Base-by-base conservation (phyloP, 2,113 vertebrate genomes). In the Danionella cerebrum region DNA sequence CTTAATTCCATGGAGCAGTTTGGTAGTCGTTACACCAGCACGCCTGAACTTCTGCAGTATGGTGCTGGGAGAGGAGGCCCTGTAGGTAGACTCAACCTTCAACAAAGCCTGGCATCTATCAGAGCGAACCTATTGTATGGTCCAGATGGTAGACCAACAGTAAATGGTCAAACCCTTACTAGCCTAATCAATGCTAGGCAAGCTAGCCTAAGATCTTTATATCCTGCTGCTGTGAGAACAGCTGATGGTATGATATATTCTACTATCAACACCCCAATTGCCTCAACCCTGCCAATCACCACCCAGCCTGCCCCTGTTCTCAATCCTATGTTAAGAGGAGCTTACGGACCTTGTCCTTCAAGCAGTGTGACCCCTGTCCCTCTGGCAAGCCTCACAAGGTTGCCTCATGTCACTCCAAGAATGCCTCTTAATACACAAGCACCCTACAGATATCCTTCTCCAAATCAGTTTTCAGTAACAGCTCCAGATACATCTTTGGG, bases 201-300 rank as follows among this genome's bases (percentile, higher is more conserved):
- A 76, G 87, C 90, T 5, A 44, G 90, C 21, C 70, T 96, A 78
- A 86, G 92, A 27, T 93, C 94, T 69, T 83, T 95, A 76, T 91
- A 94, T 76, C 93, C 95, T 33, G 89, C 92, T 76, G 85, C 90
- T 0, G 90, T 97, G 64, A 91, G 95, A n/a, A 94, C 94, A 0
- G 90, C 94, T 0, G 95, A 98, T 1, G 96, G 96, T 69, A 98
- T 98, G 95, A 97, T 97, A 84, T 99, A 99, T 77, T 99, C 96
- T 7, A 99, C 96, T 21, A 99, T 99, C 72, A 99, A 96, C 59
- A 94, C 94, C 3, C 96, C 96, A 3, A 99, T 99, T 2, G 95
- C 95, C 29, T 98, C 96, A 57, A 99, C 96, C 0, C 92, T 99
- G 78, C 96, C 96, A 83, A 98, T 99, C 81, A 99, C 96, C 73